Evolutionary conservation across 2,113 vertebrate species (phyloP).

Genomic region (Heterocephalus glaber): DNA sequence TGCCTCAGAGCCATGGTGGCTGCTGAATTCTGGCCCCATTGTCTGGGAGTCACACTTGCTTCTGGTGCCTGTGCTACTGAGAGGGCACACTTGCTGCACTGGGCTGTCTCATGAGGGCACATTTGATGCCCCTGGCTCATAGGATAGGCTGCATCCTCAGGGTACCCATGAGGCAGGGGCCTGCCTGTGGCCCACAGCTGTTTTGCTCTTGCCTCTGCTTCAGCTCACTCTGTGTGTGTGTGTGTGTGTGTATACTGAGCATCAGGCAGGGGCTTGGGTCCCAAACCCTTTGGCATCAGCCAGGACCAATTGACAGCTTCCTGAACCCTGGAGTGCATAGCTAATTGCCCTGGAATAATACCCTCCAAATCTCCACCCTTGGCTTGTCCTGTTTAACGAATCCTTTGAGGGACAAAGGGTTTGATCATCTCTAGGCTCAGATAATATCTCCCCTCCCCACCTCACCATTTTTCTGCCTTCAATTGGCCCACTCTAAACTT

Average conservation of each 20-base stretch:
- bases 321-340: conserved; percentile 46
- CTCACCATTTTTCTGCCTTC: not conserved
- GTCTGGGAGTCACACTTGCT: not conserved
- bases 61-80: not conserved
- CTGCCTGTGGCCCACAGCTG: not conserved
- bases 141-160: not conserved
- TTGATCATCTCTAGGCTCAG: conserved; percentile 41
- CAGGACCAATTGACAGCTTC: conserved; percentile 59
- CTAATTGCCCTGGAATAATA: conserved; percentile 75
- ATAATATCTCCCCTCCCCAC: not conserved
- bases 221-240: not conserved
- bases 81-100: not conserved
- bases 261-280: not conserved
- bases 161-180: not conserved
- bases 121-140: not conserved
- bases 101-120: not conserved
- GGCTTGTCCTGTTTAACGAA: conserved; percentile 70
- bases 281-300: conserved; percentile 57
- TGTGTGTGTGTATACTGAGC: not conserved
- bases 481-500: not conserved
- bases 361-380: conserved; percentile 51
- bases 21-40: not conserved
- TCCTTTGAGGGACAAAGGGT: conserved; percentile 70
- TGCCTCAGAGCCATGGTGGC: not conserved
- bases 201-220: not conserved